A percentile compares a stretch with the other conserved stretches of the same genome.
phyloP scores from a whole-genome alignment of 2,888 invertebrate species.

The Emmelina monodactyla region DNA sequence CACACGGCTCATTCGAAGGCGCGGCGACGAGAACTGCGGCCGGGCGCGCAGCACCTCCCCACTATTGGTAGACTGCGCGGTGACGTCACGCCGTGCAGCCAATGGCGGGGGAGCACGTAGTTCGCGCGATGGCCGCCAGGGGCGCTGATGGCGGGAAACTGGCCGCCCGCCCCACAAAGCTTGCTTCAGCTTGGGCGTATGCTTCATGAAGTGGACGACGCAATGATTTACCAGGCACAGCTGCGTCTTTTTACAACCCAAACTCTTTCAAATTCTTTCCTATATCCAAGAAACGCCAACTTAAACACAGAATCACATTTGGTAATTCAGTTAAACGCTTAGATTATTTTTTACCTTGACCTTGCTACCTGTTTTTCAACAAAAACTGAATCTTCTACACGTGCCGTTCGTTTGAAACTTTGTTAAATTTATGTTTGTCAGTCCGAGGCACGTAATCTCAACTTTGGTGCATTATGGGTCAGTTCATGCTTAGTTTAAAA shows the following conservation, averaged over 20 bases:
- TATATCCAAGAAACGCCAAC: slow-evolving; percentile 2
- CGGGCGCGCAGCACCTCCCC: slow-evolving; percentile 43
- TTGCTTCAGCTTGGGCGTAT: slow-evolving; percentile 59
- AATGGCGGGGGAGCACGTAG: slow-evolving; percentile 31
- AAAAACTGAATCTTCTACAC: too few species aligned
- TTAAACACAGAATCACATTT: slow-evolving; percentile 15
- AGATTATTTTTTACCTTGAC: too few species aligned
- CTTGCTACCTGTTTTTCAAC: too few species aligned
- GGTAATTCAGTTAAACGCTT: too few species aligned
- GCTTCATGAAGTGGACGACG: slow-evolving; percentile 44
- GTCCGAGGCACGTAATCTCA: too few species aligned
- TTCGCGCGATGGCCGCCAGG: slow-evolving; percentile 32
- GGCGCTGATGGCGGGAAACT: slow-evolving; percentile 44
- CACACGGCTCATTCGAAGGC: slow-evolving; percentile 59
- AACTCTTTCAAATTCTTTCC: neutral
- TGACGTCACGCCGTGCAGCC: slow-evolving; percentile 51
- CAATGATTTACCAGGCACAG: slow-evolving; percentile 15
- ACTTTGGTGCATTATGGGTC: too few species aligned
- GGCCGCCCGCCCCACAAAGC: slow-evolving; percentile 60
- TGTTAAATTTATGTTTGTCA: too few species aligned
- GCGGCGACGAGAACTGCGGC: slow-evolving; percentile 61
- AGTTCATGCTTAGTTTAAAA: too few species aligned
- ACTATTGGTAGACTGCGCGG: slow-evolving; percentile 44
- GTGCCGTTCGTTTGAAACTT: too few species aligned
- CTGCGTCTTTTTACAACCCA: neutral